phyloP scores from a whole-genome alignment of 2,888 invertebrate species.

The Cephus spinipes region DNA sequence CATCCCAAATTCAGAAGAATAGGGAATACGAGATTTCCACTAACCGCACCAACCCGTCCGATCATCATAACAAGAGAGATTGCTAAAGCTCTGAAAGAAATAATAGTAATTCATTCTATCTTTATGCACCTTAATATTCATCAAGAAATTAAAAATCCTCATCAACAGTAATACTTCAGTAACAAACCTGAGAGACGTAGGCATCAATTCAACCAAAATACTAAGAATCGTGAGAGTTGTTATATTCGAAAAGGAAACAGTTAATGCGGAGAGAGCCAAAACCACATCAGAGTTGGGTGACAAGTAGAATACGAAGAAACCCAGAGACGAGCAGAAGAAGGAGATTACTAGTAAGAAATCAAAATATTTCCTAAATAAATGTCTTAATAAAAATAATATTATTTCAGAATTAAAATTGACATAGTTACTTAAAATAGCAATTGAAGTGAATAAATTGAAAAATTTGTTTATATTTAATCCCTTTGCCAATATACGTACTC shows the following conservation, averaged over 20 bases:
- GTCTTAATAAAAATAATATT: too few relatives aligned
- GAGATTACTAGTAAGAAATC: neutral
- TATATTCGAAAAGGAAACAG: constrained; percentile 48
- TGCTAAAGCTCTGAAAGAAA: too few relatives aligned
- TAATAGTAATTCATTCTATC: too few relatives aligned
- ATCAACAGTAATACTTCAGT: too few relatives aligned
- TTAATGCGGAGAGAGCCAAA: constrained; percentile 21
- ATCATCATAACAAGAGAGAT: constrained; percentile 23
- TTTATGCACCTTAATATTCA: too few relatives aligned
- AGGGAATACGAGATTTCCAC: constrained; percentile 77
- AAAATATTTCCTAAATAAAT: too few relatives aligned
- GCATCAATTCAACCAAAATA: constrained; percentile 51
- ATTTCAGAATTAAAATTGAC: too few relatives aligned
- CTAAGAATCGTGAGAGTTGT: constrained; percentile 66
- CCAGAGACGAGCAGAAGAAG: constrained; percentile 5
- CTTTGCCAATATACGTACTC: too few relatives aligned
- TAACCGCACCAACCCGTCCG: constrained; percentile 74
- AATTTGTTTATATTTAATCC: too few relatives aligned
- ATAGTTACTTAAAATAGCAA: too few relatives aligned
- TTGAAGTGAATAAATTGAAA: too few relatives aligned
- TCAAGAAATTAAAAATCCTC: too few relatives aligned
- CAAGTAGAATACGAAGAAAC: constrained; percentile 24
- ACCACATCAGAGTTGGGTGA: constrained; percentile 19
- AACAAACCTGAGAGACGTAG: constrained; percentile 21
- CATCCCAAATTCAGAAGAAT: constrained; percentile 75